Evolutionary conservation across 2,797 vertebrate species (phyloP).

Genomic region (Morus bassanus): DNA sequence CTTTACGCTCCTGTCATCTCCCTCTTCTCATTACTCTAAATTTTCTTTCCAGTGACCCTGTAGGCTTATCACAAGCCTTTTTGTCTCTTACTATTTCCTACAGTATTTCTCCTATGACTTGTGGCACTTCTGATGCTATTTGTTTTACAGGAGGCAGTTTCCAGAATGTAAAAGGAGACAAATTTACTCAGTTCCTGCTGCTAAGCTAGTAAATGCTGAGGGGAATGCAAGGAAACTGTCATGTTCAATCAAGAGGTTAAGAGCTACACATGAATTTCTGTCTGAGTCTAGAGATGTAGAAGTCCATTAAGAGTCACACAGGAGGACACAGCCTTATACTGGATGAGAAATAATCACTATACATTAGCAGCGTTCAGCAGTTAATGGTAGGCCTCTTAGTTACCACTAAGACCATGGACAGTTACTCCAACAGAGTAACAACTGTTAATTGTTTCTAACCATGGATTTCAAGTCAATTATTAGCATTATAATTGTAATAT

Average conservation of each 20-base stretch:
- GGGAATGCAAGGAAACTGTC: not conserved
- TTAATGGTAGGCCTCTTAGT: not conserved
- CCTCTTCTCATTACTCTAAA: not conserved
- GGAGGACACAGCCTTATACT: not conserved
- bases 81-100: not conserved
- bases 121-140: not conserved
- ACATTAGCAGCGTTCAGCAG: not conserved
- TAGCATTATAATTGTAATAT: conserved; percentile 2
- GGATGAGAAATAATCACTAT: conserved; percentile 35
- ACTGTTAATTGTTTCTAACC: conserved; percentile 22
- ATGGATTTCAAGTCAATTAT: conserved; percentile 15
- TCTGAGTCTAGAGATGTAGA: not conserved
- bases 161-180: not conserved
- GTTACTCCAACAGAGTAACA: not conserved
- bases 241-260: not conserved
- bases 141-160: not conserved
- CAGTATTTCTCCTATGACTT: not conserved
- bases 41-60: not conserved
- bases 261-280: not conserved
- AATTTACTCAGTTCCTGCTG: not conserved
- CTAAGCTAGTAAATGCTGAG: not conserved
- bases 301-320: not conserved
- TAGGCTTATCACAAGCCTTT: not conserved
- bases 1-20: not conserved
- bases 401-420: not conserved